Base-by-base conservation (phyloP, 1,140 invertebrate species). In the Chironomus tepperi region DNA sequence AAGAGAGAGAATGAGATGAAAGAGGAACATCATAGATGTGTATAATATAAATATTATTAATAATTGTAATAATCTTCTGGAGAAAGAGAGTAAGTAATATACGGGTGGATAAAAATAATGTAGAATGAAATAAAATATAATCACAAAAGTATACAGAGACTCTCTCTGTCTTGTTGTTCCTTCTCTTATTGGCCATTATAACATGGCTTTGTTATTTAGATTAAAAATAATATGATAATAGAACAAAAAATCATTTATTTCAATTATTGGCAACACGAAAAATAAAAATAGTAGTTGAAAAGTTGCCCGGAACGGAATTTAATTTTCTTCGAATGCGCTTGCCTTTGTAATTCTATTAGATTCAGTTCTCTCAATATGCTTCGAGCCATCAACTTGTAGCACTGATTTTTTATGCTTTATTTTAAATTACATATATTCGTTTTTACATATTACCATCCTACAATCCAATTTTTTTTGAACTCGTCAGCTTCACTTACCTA, bases 171-270 rank as follows among this genome's bases (percentile, higher is more conserved):
- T 47, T 57, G 47, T 57, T 57, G 12, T 57, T 12, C n/a, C 47
- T 57, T n/a, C 12, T 12, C n/a, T 57, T 57, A n/a, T 57, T 57
- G 47, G 15, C 65, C 65, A 70, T 21, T 19, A 21, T 70, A 19
- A 16, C n/a, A 19, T 9, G 65, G 16, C 19, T 18, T 70, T 70
- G 65, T 70, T 70, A 70, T 70, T 70, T 70, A 70, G 65, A 70
- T 70, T 70, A 70, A 70, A 70, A 70, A 70, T 70, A 70, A 70
- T 70, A 70, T 70, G 65, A 70, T 70, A 70, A 70, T 70, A 57
- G 65, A 70, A 70, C 65, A 70, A 18, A 70, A n/a, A 70, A 70
- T 70, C 65, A 70, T 70, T 70, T 70, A 70, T 70, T 70, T 70
- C 65, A 70, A 70, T 70, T 70, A 70, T 70, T 70, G 65, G 65